These are phyloP conservation scores for Dolichotis patagonum DNA, from an alignment of 2,113 vertebrate genomes.

Conservation along the genomic window DNA sequence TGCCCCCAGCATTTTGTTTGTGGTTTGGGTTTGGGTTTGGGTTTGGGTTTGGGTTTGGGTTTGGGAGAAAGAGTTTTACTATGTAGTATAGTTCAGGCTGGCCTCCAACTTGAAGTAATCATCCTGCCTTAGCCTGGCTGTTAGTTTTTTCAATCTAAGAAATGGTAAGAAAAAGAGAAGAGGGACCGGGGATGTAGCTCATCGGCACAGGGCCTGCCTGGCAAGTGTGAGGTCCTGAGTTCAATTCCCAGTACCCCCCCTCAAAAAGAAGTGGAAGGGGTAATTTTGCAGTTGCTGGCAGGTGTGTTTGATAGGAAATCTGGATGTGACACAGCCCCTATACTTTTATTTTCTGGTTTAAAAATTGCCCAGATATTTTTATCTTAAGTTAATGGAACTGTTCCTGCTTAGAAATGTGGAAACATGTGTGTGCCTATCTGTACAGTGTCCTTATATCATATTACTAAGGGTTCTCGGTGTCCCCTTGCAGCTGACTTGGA, in stretches of 20 bases:
- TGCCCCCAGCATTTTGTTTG: neutral
- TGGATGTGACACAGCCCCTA: neutral
- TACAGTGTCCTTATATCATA: neutral
- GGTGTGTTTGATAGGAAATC: slow-evolving; percentile 15
- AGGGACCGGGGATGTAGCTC: too few species aligned
- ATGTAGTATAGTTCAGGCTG: neutral
- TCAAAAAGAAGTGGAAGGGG: too few species aligned
- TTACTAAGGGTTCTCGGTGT: slow-evolving; percentile 32
- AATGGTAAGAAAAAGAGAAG: neutral
- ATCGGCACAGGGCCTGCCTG: too few species aligned
- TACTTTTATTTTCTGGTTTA: neutral
- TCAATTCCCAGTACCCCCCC: too few species aligned
- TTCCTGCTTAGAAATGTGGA: slow-evolving; percentile 50
- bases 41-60: neutral
- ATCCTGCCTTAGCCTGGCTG: neutral
- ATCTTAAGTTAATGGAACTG: slow-evolving; percentile 14
- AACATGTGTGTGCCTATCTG: neutral
- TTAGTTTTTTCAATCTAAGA: neutral
- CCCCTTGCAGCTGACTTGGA: slow-evolving; percentile 66
- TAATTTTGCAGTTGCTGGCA: neutral
- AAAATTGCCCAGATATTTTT: slow-evolving; percentile 31
- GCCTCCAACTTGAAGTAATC: neutral
- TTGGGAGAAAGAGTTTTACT: neutral
- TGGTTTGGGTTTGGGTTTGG: neutral
- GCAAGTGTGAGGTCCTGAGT: too few species aligned